Evolutionary conservation across 2,797 vertebrate species (phyloP), one percentile per base, ranked within the genome.

Genomic region (Scolopax bukidnonensis): DNA sequence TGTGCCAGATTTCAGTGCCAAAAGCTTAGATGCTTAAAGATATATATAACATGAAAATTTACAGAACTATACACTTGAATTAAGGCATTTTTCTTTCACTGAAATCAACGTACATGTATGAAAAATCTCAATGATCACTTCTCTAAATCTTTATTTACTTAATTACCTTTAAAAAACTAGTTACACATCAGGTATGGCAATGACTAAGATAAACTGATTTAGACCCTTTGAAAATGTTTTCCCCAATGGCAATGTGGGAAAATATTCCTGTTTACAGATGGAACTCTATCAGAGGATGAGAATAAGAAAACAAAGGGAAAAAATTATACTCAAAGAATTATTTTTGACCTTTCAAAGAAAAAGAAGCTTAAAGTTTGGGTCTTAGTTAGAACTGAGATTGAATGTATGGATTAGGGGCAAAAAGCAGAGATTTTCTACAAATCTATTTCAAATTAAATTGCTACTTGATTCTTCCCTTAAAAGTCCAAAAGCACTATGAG

Each of bases 381-480:
- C 45, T 89, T 40, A 87, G 53, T 78, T 38, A 73, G 63, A 87
- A 85, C 19, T 86, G 69, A 90, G 74, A 82, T 30, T 82, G 60
- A 90, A 92, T 25, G 23, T 70, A 56, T 30, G 38, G 67, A 88
- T 89, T 90, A 82, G 24, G 36, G 32, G 70, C 47, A 92, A 89
- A 80, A 68, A 83, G 25, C 17, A 63, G 57, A 86, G 60, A 54
- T 64, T 73, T 88, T 5, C 5, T 93, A 41, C 43, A 95, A 96
- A 83, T 28, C 67, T 93, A 84, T 97, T 96, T 97, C 51, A 95
- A 96, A 97, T 97, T 95, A 85, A 97, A 97, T 96, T 95, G 79
- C 90, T 91, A 83, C 87, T 69, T 93, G 86, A 90, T 89, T 93
- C 80, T 95, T 51, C 5, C 54, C 53, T 95, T 95, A 90, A 90